Conservation (phyloP, 2,797 vertebrate genomes). For the Enteromius radiatus region DNA sequence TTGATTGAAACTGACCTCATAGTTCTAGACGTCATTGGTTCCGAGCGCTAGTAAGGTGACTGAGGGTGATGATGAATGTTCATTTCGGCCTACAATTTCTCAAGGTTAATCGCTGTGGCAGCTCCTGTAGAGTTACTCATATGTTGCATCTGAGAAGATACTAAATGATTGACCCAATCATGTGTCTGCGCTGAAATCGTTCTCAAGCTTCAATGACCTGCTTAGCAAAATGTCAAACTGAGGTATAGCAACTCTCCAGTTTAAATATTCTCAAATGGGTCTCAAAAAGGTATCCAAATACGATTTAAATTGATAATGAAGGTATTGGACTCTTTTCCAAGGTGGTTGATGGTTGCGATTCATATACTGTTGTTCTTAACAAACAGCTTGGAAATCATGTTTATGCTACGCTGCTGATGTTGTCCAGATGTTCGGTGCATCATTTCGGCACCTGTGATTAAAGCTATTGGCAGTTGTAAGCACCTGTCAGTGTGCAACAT, state of each 20-base stretch:
- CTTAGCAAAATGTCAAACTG: not conserved
- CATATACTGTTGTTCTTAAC: not conserved
- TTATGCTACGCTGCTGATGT: conserved; percentile 19
- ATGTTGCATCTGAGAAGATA: conserved; percentile 18
- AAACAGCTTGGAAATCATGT: conserved; percentile 4
- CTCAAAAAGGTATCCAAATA: not conserved
- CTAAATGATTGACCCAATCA: not conserved
- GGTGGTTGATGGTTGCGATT: not conserved
- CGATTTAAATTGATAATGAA: not conserved
- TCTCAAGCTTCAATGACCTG: not conserved
- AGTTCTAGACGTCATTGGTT: not conserved
- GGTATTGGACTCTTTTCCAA: not conserved
- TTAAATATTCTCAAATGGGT: not conserved
- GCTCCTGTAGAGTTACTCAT: conserved; percentile 36
- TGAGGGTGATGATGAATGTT: conserved; percentile 19
- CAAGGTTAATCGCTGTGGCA: conserved; percentile 48
- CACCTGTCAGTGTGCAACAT: conserved; percentile 27
- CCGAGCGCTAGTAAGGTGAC: not conserved
- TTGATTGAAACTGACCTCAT: conserved; percentile 12
- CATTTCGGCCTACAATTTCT: conserved; percentile 7
- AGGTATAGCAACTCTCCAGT: not conserved
- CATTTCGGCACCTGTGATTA: conserved; percentile 16
- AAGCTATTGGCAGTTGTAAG: conserved; percentile 21
- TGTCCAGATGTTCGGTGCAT: conserved; percentile 23
- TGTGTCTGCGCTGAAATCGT: not conserved